These are phyloP conservation scores for Chrysogorgia sp. DNA, from an alignment of 92 coral and sea anemone genomes.

Conservation along the genomic window DNA sequence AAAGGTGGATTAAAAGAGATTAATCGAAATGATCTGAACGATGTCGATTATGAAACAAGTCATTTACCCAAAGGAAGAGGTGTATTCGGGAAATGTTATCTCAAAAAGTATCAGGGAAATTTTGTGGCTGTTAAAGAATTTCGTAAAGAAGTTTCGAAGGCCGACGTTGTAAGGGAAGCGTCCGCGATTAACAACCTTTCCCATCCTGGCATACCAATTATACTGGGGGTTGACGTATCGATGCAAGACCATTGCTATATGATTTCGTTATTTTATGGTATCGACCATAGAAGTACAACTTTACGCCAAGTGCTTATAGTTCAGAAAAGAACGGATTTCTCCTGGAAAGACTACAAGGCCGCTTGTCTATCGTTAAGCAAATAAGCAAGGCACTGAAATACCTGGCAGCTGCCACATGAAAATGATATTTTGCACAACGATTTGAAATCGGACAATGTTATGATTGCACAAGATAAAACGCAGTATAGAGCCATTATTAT, in stretches of 20 bases:
- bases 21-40: too few species aligned
- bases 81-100: not conserved
- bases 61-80: too few species aligned
- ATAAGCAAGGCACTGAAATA: conserved; percentile 31
- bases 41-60: too few species aligned
- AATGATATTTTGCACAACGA: conserved; percentile 51
- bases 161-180: not conserved
- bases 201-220: conserved; percentile 1
- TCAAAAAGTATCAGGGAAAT: not conserved
- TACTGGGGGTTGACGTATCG: conserved; percentile 2
- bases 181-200: not conserved
- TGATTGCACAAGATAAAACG: conserved; percentile 21
- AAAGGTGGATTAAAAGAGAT: too few species aligned
- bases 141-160: not conserved
- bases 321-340: not conserved
- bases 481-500: conserved; percentile 22
- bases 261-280: not conserved
- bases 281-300: not conserved
- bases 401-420: conserved; percentile 41
- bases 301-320: not conserved
- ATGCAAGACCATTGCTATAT: not conserved
- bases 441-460: conserved; percentile 42
- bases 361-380: not conserved
- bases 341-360: not conserved
- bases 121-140: not conserved